Conservation (phyloP, 2,797 vertebrate species). For the Salarias fasciatus region DNA sequence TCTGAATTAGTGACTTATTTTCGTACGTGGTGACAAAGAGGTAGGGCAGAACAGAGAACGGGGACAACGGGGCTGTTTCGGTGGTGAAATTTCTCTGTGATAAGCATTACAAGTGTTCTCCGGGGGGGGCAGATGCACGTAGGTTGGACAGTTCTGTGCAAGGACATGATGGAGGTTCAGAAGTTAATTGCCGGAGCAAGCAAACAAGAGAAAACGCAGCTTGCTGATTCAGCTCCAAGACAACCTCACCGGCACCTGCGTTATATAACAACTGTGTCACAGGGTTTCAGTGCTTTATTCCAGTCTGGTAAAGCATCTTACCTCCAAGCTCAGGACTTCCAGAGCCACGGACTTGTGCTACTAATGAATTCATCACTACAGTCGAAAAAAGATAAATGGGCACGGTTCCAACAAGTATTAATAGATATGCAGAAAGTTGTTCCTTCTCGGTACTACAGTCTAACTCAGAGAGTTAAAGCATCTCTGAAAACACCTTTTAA, state of each 20-base stretch:
- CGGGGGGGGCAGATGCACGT: conserved; percentile 30
- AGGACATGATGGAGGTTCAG: conserved; percentile 44
- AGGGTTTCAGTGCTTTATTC: conserved; percentile 1
- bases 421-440: background rate
- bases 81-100: conserved; percentile 16
- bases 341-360: background rate
- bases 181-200: conserved; percentile 62
- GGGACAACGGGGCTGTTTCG: conserved; percentile 15
- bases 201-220: conserved; percentile 34
- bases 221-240: conserved; percentile 60
- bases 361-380: conserved; percentile 4
- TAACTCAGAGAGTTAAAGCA: no score
- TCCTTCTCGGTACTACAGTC: no score
- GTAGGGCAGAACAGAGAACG: background rate
- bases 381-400: background rate
- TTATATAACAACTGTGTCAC: conserved; percentile 36
- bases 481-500: no score
- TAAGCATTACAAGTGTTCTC: conserved; percentile 20
- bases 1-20: conserved; percentile 40
- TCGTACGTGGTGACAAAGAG: conserved; percentile 2
- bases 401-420: conserved; percentile 1
- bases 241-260: conserved; percentile 38
- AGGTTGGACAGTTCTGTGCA: conserved; percentile 45
- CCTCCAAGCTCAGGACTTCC: background rate
- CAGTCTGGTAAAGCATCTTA: conserved; percentile 13